Conservation (phyloP, 2,113 vertebrate genomes). For the Oxyura jamaicensis region DNA sequence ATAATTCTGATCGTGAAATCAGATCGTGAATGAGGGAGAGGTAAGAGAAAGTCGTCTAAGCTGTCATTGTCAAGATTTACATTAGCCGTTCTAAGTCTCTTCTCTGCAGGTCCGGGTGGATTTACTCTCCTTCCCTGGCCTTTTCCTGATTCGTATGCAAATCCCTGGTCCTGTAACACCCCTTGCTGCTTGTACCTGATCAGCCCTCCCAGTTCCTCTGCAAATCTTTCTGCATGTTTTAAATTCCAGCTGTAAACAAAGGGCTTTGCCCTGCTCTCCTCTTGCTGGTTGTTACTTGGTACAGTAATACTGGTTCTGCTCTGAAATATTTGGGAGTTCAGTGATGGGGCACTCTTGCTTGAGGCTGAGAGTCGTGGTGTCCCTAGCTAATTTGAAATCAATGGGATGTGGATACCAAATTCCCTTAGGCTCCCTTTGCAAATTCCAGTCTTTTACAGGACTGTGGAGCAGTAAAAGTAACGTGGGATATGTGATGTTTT, state of each 20-base stretch:
- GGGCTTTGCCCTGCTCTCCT: not conserved
- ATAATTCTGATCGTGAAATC: not conserved
- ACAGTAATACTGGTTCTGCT: not conserved
- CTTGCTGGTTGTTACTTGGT: not conserved
- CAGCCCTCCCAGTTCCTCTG: not conserved
- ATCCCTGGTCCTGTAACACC: not conserved
- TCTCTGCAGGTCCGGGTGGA: not conserved
- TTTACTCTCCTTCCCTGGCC: not conserved
- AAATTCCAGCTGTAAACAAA: not conserved
- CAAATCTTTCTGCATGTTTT: not conserved
- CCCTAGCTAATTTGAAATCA: not conserved
- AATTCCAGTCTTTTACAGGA: not conserved
- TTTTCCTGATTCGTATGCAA: fast-evolving
- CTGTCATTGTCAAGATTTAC: not conserved
- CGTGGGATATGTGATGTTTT: not conserved
- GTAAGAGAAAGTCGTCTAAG: not conserved
- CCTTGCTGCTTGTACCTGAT: not conserved
- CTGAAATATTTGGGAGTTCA: not conserved
- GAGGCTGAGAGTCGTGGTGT: not conserved
- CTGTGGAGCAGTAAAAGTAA: not conserved
- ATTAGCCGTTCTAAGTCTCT: not conserved
- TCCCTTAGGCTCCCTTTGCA: not conserved
- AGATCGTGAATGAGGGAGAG: constrained; percentile 5
- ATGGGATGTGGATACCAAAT: not conserved
- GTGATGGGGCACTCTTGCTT: not conserved